Evolutionary conservation across 1,140 invertebrate species (phyloP).

Genomic region (Zaprionus ghesquierei): DNA sequence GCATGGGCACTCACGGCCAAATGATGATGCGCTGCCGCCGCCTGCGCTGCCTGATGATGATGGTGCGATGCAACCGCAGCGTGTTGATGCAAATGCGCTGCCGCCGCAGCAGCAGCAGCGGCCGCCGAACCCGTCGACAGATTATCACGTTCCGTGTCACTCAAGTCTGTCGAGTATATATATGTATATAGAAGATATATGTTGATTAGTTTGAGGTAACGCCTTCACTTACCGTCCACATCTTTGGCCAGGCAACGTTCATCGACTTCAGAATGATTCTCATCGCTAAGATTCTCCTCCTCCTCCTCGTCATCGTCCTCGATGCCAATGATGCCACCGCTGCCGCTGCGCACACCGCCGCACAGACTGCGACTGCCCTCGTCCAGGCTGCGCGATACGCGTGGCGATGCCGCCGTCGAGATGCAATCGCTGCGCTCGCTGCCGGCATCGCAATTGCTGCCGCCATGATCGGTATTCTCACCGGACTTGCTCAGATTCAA

Average conservation of each 20-base stretch:
- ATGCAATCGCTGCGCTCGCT: conserved; percentile 84
- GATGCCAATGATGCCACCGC: conserved; percentile 82
- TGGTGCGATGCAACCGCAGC: conserved; percentile 51
- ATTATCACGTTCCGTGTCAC: conserved; percentile 82
- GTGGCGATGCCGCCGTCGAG: conserved; percentile 83
- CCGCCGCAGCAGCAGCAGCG: conserved; percentile 64
- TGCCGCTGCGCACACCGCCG: conserved; percentile 83
- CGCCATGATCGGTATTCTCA: conserved; percentile 83
- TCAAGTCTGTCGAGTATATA: conserved; percentile 75
- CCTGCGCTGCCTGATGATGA: conserved; percentile 65
- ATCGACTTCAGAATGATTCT: conserved; percentile 86
- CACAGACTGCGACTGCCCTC: conserved; percentile 83
- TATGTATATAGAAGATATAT: neutral
- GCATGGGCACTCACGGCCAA: conserved; percentile 53
- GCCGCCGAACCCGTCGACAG: conserved; percentile 73
- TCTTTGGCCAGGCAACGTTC: conserved; percentile 89
- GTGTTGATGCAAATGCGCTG: conserved; percentile 72
- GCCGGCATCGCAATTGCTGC: conserved; percentile 84
- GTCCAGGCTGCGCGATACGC: conserved; percentile 71
- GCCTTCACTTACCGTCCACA: conserved; percentile 88
- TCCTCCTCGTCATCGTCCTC: conserved; percentile 87
- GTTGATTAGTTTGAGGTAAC: conserved; percentile 39
- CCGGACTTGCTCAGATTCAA: conserved; percentile 94
- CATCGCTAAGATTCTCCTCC: conserved; percentile 93
- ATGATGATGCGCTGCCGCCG: conserved; percentile 33